Evolutionary conservation across 2,888 invertebrate species (phyloP).

Genomic region (Drosophila kokeensis): DNA sequence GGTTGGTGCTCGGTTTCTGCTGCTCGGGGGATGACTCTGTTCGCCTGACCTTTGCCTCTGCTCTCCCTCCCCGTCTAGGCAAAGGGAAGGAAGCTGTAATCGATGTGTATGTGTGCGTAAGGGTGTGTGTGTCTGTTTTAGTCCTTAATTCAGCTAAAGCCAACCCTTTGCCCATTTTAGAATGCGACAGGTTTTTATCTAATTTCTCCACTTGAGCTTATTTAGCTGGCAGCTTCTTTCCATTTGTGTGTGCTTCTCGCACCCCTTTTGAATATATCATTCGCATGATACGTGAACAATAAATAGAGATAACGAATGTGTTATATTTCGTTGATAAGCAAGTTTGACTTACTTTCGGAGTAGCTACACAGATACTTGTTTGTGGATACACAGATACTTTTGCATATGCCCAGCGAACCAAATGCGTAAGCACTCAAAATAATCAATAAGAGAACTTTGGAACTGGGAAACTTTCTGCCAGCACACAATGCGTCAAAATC

Average conservation of each 20-base stretch:
- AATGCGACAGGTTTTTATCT: slow-evolving; percentile 76
- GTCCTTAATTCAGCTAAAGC: slow-evolving; percentile 67
- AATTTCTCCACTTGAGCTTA: slow-evolving; percentile 77
- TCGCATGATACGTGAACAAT: slow-evolving; percentile 34
- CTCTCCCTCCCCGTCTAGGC: neutral
- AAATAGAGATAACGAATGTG: slow-evolving; percentile 61
- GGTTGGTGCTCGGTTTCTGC: slow-evolving; percentile 68
- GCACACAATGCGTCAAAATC: slow-evolving; percentile 54
- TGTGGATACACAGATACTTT: slow-evolving; percentile 34
- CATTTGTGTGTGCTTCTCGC: slow-evolving; percentile 16
- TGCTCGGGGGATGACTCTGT: slow-evolving; percentile 51
- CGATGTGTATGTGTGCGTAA: slow-evolving; percentile 11
- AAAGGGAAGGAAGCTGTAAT: slow-evolving; percentile 32
- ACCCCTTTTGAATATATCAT: neutral
- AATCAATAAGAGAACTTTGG: slow-evolving; percentile 77
- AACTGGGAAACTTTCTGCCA: slow-evolving; percentile 47
- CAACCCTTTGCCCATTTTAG: slow-evolving; percentile 37
- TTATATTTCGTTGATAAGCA: slow-evolving; percentile 66
- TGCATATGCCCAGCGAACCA: slow-evolving; percentile 52
- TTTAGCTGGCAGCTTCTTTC: slow-evolving; percentile 40
- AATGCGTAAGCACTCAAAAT: slow-evolving; percentile 77
- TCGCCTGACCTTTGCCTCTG: slow-evolving; percentile 50
- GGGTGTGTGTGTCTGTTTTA: slow-evolving; percentile 13
- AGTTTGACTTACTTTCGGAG: slow-evolving; percentile 74
- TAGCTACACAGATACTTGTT: slow-evolving; percentile 34